Base-by-base conservation (phyloP, 1,140 invertebrate genomes). In the Microplitis demolitor region DNA sequence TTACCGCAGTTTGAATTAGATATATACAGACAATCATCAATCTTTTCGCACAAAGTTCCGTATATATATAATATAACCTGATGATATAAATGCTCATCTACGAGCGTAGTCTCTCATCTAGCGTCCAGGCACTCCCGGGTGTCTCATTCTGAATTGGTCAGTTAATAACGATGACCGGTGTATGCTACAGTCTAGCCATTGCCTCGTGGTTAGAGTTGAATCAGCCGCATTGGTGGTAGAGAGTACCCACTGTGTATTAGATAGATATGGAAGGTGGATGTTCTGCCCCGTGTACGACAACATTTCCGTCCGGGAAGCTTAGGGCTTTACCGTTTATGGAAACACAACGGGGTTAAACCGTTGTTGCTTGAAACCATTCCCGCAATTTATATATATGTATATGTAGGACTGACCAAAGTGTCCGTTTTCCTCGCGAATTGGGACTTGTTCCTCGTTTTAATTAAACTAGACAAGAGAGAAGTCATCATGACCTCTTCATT, bases 401-500 rank as follows among this genome's bases (percentile, higher is more conserved):
- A 35, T 62, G 60, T 62, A 64, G 33, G 4, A 33, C n/a, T 50
- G 16, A 16, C 50, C 63, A 50, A 66, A 58, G 39, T 72, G 64
- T 67, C 64, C 39, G 45, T 72, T 51, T 45, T 72, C 45, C 39
- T 66, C 54, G 63, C 62, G 69, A 76, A 76, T 73, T 76, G 72
- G 72, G 71, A 76, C 74, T 78, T 80, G 83, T 85, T 84, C 77
- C 83, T 85, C 82, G 82, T 84, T 86, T 86, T 86, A 85, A 86
- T 86, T 85, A 86, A 86, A 79, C 80, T 39, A 63, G 13, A 60
- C 50, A 31, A 13, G 37, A 66, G 16, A 14, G 16, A 11, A 45
- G n/a, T 51, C 37, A 66, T 66, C 37, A 62, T 62, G 60, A 62
- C 56, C 56, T 58, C 16, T 58, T 58, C 56, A 58, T 24, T 37